Percentiles rank a stretch among this genome's conserved stretches.
Conservation (phyloP, 2,113 vertebrate species). For the Siniperca chuatsi region DNA sequence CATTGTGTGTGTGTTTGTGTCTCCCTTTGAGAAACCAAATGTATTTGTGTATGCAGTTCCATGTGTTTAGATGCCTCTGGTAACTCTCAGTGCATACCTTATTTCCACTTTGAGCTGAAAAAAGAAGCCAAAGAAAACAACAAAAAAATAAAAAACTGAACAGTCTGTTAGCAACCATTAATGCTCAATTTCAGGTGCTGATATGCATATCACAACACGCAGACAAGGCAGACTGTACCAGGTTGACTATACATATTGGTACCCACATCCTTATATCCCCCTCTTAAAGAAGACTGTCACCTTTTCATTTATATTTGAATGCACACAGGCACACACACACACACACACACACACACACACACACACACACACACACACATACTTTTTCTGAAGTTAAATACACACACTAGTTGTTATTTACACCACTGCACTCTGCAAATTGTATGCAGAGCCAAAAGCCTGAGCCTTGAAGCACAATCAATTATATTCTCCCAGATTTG, state of each 20-base stretch:
- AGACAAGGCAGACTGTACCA: background rate
- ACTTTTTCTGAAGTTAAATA: background rate
- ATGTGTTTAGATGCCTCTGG: too few species aligned
- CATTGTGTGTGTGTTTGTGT: too few species aligned
- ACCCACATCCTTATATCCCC: background rate
- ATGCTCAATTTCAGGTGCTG: background rate
- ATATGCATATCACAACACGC: background rate
- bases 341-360: background rate
- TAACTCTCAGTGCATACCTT: too few species aligned
- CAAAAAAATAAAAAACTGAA: too few species aligned
- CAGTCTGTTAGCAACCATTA: background rate
- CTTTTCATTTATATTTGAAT: conserved; percentile 4
- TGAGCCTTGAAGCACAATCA: conserved; percentile 74
- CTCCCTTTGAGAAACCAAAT: too few species aligned
- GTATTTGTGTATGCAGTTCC: too few species aligned
- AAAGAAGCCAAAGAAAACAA: too few species aligned
- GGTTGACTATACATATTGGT: background rate
- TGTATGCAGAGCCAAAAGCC: conserved; percentile 73
- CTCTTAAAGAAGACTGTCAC: background rate
- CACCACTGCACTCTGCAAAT: conserved; percentile 76
- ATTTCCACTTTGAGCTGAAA: too few species aligned
- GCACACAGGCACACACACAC: background rate
- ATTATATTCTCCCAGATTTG: conserved; percentile 74
- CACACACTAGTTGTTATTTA: conserved; percentile 70
- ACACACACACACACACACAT: background rate